Base-by-base conservation (phyloP, 1,140 invertebrate species). In the Heliothis subflexa region DNA sequence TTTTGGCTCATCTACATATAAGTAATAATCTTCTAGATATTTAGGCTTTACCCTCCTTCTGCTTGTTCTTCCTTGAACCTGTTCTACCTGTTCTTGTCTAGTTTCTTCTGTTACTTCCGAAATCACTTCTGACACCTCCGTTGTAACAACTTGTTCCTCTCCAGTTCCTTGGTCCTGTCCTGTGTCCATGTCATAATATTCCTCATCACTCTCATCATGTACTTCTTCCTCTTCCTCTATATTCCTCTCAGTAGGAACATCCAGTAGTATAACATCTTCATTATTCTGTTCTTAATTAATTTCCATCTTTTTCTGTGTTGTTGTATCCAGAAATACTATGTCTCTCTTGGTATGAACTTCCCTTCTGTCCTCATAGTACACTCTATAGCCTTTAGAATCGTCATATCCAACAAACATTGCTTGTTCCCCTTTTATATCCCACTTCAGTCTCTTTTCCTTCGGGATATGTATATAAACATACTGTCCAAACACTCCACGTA, bases 401-500 rank as follows among this genome's bases (percentile, higher is more conserved):
- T 57, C 55, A 57, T 57, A 57, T 13, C 55, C 55, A 4, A 57
- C 55, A 18, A 57, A 57, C 16, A 57, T 57, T 3, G 2, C 55
- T 57, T 57, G 2, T 12, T 57, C 55, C 4, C 16, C 55, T 18
- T 57, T 57, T 18, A 25, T 5, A 12, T 57, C 55, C 21, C n/a
- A 57, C 18, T 57, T 57, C 1, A 57, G n/a, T 57, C 55, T 57
- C 55, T 57, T 57, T 57, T 57, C 10, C 18, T 57, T 57, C 3
- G 55, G 55, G 11, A 57, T 57, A 57, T 57, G 55, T 2, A 57
- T 14, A 18, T 25, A 57, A 18, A 57, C 55, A 18, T 57, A 21
- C 3, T 18, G 9, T 18, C 55, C 55, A 18, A 57, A 57, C n/a
- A 57, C 55, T 57, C 21, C 21, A 18, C 21, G 4, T 12, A 57